Conservation (phyloP, 2,888 invertebrate species). For the Chrysopilus asiliformis region DNA sequence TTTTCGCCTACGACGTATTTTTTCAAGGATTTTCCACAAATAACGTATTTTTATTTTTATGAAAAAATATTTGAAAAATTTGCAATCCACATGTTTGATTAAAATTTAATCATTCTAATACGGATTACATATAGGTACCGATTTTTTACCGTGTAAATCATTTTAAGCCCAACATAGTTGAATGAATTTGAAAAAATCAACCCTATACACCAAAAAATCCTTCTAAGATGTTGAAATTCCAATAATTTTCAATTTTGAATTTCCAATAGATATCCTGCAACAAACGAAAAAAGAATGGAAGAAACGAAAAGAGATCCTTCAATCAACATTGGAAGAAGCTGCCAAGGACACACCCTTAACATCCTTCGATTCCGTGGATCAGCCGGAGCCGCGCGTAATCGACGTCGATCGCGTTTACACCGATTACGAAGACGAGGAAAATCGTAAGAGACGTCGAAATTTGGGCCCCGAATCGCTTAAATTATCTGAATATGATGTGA, state of each 20-base stretch:
- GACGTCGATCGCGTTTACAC: slow-evolving; percentile 34
- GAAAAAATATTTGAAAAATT: too few species aligned
- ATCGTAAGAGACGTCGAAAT: slow-evolving; percentile 25
- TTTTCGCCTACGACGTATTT: too few species aligned
- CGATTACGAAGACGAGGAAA: slow-evolving; percentile 33
- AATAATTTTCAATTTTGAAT: not conserved
- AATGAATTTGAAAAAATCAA: too few species aligned
- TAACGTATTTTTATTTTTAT: too few species aligned
- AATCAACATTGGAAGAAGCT: slow-evolving; percentile 31
- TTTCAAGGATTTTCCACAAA: too few species aligned
- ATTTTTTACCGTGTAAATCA: too few species aligned
- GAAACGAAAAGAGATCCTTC: slow-evolving; percentile 33
- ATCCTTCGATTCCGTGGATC: slow-evolving; percentile 20
- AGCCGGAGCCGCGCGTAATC: slow-evolving; percentile 20
- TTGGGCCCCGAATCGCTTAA: slow-evolving; percentile 30
- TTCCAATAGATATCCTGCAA: slow-evolving; percentile 23
- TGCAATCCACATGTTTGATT: too few species aligned
- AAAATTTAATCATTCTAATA: too few species aligned
- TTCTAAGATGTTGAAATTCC: too few species aligned
- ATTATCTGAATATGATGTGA: slow-evolving; percentile 46
- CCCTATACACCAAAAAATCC: too few species aligned
- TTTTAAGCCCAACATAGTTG: too few species aligned
- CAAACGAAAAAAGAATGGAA: slow-evolving; percentile 35
- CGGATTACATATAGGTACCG: not conserved
- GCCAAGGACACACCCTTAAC: slow-evolving; percentile 19